A percentile compares a stretch with the other conserved stretches of the same genome.
Conservation (phyloP, 35 echinoderm and acorn worm genomes). For the Patiria miniata region DNA sequence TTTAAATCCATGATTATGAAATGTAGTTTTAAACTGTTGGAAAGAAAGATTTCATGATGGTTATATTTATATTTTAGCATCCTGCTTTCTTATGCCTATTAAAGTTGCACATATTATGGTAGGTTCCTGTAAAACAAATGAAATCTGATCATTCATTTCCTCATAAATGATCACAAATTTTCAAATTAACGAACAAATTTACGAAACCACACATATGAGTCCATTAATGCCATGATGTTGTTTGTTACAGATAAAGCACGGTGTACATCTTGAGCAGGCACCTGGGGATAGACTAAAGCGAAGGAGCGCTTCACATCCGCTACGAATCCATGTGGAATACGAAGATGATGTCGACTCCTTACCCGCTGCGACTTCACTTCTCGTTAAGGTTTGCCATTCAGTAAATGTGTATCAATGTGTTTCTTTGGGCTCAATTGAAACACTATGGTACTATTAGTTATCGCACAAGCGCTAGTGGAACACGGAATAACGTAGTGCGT, state of each 20-base stretch:
- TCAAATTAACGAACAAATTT: background rate
- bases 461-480: too few relatives aligned
- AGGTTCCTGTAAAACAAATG: background rate
- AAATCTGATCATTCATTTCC: background rate
- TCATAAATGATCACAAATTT: too few relatives aligned
- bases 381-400: constrained; percentile 51
- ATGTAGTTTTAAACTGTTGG: too few relatives aligned
- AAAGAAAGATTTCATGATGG: too few relatives aligned
- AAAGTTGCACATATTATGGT: too few relatives aligned
- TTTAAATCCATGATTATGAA: too few relatives aligned
- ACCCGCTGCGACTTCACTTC: background rate
- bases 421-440: too few relatives aligned
- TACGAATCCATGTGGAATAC: constrained; percentile 66
- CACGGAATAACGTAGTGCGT: too few relatives aligned
- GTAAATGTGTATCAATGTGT: too few relatives aligned
- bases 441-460: too few relatives aligned
- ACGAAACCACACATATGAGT: background rate
- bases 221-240: background rate
- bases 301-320: constrained; percentile 39
- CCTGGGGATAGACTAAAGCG: background rate
- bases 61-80: too few relatives aligned
- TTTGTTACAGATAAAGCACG: constrained; percentile 40
- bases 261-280: background rate
- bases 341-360: constrained; percentile 41
- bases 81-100: too few relatives aligned